Percentiles rank a stretch among this genome's conserved stretches.
phyloP scores from a whole-genome alignment of 1,140 invertebrate genomes.

The Lordiphosa clarofinis region DNA sequence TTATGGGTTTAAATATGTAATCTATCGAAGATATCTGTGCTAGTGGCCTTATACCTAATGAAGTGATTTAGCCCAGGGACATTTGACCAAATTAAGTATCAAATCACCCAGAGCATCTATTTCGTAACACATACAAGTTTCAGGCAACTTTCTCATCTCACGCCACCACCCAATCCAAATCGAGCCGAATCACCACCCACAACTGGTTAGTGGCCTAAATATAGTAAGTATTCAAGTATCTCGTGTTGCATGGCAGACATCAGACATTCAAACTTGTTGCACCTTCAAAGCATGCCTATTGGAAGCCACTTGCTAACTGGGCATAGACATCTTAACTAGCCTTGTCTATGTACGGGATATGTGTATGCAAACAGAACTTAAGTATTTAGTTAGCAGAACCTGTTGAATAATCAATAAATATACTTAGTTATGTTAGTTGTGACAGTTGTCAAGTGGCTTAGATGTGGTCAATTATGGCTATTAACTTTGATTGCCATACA shows the following conservation, averaged over 20 bases:
- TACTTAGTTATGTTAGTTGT: constrained; percentile 36
- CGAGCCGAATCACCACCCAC: constrained; percentile 22
- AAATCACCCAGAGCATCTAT: no score
- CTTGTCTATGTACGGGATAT: constrained; percentile 9
- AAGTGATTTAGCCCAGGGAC: no score
- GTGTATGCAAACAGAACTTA: neutral
- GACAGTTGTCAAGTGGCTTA: constrained; percentile 59
- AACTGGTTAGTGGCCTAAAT: constrained; percentile 48
- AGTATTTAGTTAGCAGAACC: constrained; percentile 29
- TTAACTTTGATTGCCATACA: constrained; percentile 43
- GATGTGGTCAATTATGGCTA: constrained; percentile 62
- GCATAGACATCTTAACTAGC: constrained; percentile 18
- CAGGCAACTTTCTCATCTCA: neutral
- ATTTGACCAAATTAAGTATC: no score
- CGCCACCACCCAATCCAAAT: constrained; percentile 3
- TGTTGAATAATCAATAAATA: constrained; percentile 31
- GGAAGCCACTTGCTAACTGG: constrained; percentile 35
- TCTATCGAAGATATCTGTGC: no score
- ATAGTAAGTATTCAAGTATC: constrained; percentile 47
- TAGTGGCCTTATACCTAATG: no score
- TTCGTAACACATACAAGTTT: constrained; percentile 1
- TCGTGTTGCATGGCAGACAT: constrained; percentile 40
- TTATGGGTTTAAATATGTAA: no score
- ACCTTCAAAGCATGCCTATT: constrained; percentile 6
- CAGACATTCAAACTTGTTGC: constrained; percentile 43